Base-by-base conservation (phyloP, 2,797 vertebrate genomes). In the Phoebastria nigripes region DNA sequence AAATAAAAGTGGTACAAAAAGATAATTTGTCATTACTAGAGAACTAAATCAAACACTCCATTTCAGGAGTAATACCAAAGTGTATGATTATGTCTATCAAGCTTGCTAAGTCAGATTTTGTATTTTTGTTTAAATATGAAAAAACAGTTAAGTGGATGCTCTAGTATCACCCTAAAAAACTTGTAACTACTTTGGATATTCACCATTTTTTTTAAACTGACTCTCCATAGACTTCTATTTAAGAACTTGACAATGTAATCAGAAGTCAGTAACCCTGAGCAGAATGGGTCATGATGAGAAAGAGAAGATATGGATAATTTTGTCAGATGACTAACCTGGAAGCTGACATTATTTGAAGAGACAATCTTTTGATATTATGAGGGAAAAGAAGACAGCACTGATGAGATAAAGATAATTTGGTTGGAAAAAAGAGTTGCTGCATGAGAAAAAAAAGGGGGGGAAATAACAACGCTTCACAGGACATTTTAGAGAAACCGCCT, bases 381-480 rank as follows among this genome's bases (percentile, higher is more conserved):
- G 8, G 83, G 42, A 83, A 81, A 76, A 28, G 22, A 69, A 63
- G 33, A 42, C 2, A 65, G 6, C 2, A 15, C 2, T 56, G 6
- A 47, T 56, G 7, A 82, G 65, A 82, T 83, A 41, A 55, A 81
- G 11, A 37, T 31, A 41, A 61, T 74, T 41, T 44, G 12, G 25
- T 51, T 33, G 25, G 9, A 54, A 65, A 78, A 51, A 65, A 18
- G 3, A 16, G 3, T 49, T 74, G 4, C 8, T n/a, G 6, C 3
- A 47, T 31, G 49, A 72, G 12, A 11, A 51, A 72, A 63, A 24
- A 15, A 10, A 0, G 1, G 4, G 0, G 7, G 8, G 3, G 4
- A 6, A 35, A 65, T 8, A 82, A 20, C 2, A 47, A 3, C 3
- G 1, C 0, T 73, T 81, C 24, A 33, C 0, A n/a, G 10, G 5